Base-by-base conservation (phyloP, 2,888 invertebrate genomes). In the Leptinotarsa juncta region DNA sequence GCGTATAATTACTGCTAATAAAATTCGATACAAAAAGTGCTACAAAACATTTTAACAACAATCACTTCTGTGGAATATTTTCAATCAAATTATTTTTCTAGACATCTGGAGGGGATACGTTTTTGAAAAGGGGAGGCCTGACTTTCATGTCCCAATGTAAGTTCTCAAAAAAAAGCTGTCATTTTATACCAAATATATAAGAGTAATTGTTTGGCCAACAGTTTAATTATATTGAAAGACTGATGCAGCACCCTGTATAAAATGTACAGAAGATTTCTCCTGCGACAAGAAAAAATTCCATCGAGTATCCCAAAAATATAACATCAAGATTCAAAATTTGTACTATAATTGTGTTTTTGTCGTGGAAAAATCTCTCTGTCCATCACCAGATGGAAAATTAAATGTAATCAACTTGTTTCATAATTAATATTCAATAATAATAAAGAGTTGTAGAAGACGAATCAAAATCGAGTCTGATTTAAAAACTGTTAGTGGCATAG, bases 191-290 rank as follows among this genome's bases (percentile, higher is more conserved):
- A 57, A 57, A 23, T 23, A 23, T 57, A 57, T 16, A 26, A 2
- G 23, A 20, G 20, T 12, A 57, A 57, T 53, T 53, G 18, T 18
- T 18, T 16, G 53, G n/a, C 53, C 18, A 53, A 53, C 53, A 23
- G 3, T 57, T 57, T 23, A 23, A 2, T 23, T 20, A 10, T 57
- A 23, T 57, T 15, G 14, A 14, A 57, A 57, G 15, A 57, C 23
- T 14, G 57, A 57, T 57, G 57, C 23, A 62, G 32, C 62, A n/a
- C 62, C 62, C 62, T 62, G 62, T 62, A 62, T 62, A 32, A 42
- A 62, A 62, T 62, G 62, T 32, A n/a, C 62, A 62, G 62, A 62
- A 5, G 42, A 62, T 62, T 62, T 62, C 42, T 62, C 62, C 62
- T 15, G 7, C 15, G 23, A 23, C 60, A 7, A 57, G 18, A 12